Evolutionary conservation across 2,797 vertebrate genomes (phyloP).

Genomic region (Triplophysa bombifrons): DNA sequence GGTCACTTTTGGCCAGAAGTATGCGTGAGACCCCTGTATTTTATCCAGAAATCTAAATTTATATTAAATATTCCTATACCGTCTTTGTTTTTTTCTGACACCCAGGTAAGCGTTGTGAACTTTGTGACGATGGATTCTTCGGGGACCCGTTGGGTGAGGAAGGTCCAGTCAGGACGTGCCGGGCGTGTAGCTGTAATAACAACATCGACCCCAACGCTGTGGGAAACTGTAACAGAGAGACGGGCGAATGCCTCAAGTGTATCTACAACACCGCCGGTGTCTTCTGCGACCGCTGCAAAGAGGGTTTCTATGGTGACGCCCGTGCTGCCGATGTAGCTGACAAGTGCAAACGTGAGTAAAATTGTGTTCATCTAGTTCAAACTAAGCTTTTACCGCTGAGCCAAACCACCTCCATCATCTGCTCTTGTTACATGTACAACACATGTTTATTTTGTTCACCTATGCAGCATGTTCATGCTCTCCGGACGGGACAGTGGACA

Average conservation of each 20-base stretch:
- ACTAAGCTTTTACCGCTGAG: neutral
- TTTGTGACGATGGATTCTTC: slow-evolving; percentile 95
- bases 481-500: slow-evolving; percentile 77
- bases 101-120: slow-evolving; percentile 91
- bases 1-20: too few relatives aligned
- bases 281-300: slow-evolving; percentile 92
- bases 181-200: slow-evolving; percentile 89
- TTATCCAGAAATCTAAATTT: neutral
- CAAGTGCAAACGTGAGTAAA: slow-evolving; percentile 85
- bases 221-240: slow-evolving; percentile 89
- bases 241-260: slow-evolving; percentile 92
- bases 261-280: slow-evolving; percentile 91
- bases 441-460: neutral
- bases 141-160: slow-evolving; percentile 86
- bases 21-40: too few relatives aligned
- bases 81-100: neutral
- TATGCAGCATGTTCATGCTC: slow-evolving; percentile 86
- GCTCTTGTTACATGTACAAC: too few relatives aligned
- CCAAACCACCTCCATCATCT: too few relatives aligned
- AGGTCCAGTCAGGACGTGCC: slow-evolving; percentile 79
- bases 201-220: slow-evolving; percentile 96
- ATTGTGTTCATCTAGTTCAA: neutral
- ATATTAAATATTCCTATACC: neutral
- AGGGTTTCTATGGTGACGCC: slow-evolving; percentile 88
- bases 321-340: slow-evolving; percentile 76